These are phyloP conservation scores for Dryococelus australis DNA, from an alignment of 2,888 invertebrate genomes.

Conservation along the genomic window DNA sequence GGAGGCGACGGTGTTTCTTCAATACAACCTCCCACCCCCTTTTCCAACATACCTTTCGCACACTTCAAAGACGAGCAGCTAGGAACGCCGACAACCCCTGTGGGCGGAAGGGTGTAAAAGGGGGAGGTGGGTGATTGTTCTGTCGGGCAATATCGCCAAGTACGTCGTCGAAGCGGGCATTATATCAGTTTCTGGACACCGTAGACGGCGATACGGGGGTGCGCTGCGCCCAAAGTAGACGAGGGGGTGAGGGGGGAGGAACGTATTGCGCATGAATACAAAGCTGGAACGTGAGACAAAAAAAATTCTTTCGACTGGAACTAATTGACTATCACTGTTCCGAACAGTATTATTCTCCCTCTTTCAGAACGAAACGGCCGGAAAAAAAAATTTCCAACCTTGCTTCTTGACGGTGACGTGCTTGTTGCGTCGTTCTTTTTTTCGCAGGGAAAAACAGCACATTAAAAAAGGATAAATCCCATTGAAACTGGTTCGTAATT, in stretches of 20 bases:
- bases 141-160: background rate
- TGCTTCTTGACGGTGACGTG: background rate
- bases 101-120: background rate
- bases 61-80: background rate
- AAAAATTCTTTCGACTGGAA: background rate
- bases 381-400: background rate
- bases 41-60: background rate
- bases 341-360: background rate
- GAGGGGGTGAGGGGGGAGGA: background rate
- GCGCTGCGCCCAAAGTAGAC: background rate
- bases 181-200: background rate
- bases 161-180: background rate
- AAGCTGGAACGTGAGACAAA: background rate
- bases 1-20: background rate
- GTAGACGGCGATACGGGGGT: background rate
- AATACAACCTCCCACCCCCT: background rate
- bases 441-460: too few relatives aligned
- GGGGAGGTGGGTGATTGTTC: background rate
- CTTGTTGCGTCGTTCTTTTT: background rate
- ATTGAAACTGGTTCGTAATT: too few relatives aligned
- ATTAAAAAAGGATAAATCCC: too few relatives aligned
- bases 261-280: background rate
- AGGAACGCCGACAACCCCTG: background rate
- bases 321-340: slow-evolving; percentile 10
- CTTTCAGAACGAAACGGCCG: background rate